Evolutionary conservation across 2,888 invertebrate genomes (phyloP), one percentile per base, ranked within the genome.

Genomic region (Chelonus formosanus): DNA sequence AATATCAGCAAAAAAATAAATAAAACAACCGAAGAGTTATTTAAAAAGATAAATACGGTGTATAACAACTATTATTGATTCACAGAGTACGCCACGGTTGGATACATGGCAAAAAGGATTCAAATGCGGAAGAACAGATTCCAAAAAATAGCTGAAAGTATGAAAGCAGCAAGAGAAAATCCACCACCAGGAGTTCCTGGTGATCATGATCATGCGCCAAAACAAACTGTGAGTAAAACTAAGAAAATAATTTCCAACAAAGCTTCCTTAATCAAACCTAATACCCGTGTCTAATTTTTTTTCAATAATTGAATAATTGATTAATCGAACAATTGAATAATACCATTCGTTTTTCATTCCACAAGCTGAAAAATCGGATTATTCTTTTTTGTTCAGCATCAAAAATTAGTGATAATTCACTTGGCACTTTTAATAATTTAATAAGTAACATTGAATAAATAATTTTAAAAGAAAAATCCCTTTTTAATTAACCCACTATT

Each of bases 101-200:
- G 97, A 75, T 98, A 98, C 87, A 95, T 97, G 93, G 96, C 96
- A 76, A 97, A 97, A 88, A 89, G 96, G 86, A 95, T 97, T 86
- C 96, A 96, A 86, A 96, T 97, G 95, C 89, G 96, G 84, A 95
- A 96, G 87, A 95, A 94, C 85, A 90, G 95, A 84, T 94, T 95
- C 86, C 95, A 95, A 85, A 96, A 96, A 87, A 93, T 96, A 84
- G 94, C 94, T 73, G 94, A 95, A 80, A 94, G 95, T 86, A 95
- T 95, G 88, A 95, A 95, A 86, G 87, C 93, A 73, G 91, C 92
- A 77, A 91, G 93, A 73, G 93, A 94, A 83, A 84, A 85, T 76
- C 85, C 83, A 65, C 84, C 84, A 62, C 85, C 85, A 10, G 92
- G 92, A 74, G 89, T 90, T 59, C 89, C 91, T 3, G 89, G 89